Conservation (phyloP, 2,888 invertebrate species). For the Mesodorylaimus sp. region DNA sequence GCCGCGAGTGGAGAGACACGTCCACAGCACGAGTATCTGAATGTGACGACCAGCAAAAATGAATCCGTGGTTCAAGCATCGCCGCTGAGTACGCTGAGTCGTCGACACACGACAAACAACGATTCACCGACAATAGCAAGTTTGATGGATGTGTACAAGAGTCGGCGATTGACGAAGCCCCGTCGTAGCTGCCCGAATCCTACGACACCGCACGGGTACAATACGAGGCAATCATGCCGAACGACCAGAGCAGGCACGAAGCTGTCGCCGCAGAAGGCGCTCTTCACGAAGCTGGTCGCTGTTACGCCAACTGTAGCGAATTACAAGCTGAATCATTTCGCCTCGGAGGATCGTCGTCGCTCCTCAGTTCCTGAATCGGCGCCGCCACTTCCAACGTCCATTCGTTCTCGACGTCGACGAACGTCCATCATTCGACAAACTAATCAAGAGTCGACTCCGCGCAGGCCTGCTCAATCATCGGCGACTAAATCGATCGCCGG, state of each 20-base stretch:
- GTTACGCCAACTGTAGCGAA: no score
- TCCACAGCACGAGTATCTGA: no score
- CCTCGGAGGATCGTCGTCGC: not conserved
- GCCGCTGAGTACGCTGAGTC: not conserved
- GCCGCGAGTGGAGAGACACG: no score
- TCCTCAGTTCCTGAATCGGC: not conserved
- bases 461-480: no score
- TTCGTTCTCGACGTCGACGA: not conserved
- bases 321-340: no score
- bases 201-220: not conserved
- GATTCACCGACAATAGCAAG: not conserved
- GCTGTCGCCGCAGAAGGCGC: constrained; percentile 1
- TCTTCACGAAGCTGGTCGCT: no score
- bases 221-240: constrained; percentile 1
- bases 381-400: not conserved
- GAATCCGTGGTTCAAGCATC: no score
- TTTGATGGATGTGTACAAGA: not conserved
- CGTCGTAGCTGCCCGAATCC: not conserved
- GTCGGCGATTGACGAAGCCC: not conserved
- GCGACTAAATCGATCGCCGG: no score
- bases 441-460: no score
- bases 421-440: not conserved
- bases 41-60: no score
- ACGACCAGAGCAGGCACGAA: constrained; percentile 5
- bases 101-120: not conserved